Evolutionary conservation across 2,797 vertebrate species (phyloP).

Genomic region (Mormyrus proboscirostris): DNA sequence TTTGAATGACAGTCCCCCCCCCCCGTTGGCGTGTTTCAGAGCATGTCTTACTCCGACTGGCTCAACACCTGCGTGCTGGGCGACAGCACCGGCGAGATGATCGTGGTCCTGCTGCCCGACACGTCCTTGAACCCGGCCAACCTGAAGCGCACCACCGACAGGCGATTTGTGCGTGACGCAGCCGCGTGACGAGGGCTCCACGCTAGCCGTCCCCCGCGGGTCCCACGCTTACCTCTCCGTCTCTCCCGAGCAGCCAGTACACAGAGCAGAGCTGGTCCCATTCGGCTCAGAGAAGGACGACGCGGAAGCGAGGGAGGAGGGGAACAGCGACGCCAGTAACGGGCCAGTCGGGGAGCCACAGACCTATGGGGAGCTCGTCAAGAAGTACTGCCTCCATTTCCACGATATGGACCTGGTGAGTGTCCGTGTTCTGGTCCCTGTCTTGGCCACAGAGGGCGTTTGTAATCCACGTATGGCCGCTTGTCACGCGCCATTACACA

Average conservation of each 20-base stretch:
- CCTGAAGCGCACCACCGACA: constrained; percentile 65
- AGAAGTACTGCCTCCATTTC: constrained; percentile 68
- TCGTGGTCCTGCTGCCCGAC: constrained; percentile 67
- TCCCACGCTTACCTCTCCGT: background rate
- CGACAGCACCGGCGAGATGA: constrained; percentile 76
- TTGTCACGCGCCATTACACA: constrained; percentile 7
- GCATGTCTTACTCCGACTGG: constrained; percentile 85
- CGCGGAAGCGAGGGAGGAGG: background rate
- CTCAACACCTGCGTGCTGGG: constrained; percentile 67
- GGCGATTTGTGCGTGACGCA: constrained; percentile 71
- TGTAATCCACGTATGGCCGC: background rate
- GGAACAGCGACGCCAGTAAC: constrained; percentile 5
- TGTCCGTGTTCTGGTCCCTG: background rate
- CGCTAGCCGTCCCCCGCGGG: background rate
- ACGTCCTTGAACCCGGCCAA: constrained; percentile 53
- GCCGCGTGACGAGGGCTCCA: background rate
- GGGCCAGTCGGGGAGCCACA: constrained; percentile 45
- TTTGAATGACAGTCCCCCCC: background rate
- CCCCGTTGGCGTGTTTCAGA: constrained; percentile 54
- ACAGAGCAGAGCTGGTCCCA: constrained; percentile 68
- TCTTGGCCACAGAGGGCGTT: background rate
- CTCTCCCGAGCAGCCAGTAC: constrained; percentile 63
- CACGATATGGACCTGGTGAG: constrained; percentile 77
- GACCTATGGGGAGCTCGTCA: constrained; percentile 63
- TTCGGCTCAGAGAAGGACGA: constrained; percentile 32